These are phyloP conservation scores for Prinia subflava DNA, from an alignment of 2,113 vertebrate genomes.

Conservation along the genomic window DNA sequence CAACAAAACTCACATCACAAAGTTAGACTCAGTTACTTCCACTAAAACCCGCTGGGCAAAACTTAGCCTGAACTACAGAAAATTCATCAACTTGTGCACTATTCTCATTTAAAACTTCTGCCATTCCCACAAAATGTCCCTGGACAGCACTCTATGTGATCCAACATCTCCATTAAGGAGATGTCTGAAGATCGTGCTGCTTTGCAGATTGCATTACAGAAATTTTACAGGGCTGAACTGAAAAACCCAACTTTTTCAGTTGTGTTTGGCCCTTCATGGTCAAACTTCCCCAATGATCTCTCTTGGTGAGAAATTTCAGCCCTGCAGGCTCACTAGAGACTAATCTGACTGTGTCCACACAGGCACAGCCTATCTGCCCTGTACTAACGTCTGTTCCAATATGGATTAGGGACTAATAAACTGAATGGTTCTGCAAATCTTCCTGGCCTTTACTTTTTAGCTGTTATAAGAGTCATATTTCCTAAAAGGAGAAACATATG, in stretches of 20 bases:
- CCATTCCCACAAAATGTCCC: neutral
- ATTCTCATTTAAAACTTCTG: neutral
- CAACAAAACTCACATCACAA: neutral
- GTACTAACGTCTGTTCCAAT: slow-evolving; percentile 11
- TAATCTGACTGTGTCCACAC: slow-evolving; percentile 54
- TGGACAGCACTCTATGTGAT: neutral
- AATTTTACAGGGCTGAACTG: neutral
- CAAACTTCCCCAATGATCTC: neutral
- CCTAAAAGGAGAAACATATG: slow-evolving; percentile 51
- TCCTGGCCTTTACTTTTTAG: slow-evolving; percentile 39
- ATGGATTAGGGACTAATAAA: slow-evolving; percentile 38
- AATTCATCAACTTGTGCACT: neutral
- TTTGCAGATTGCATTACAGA: neutral
- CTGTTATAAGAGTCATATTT: slow-evolving; percentile 31
- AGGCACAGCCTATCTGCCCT: neutral
- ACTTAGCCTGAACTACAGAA: neutral
- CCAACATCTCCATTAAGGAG: neutral
- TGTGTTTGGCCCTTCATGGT: neutral
- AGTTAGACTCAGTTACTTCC: neutral
- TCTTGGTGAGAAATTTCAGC: slow-evolving; percentile 45
- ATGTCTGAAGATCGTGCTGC: neutral
- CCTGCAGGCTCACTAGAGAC: slow-evolving; percentile 82
- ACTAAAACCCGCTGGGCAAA: neutral
- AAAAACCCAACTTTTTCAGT: neutral
- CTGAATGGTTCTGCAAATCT: slow-evolving; percentile 47